These are phyloP conservation scores for Cephus pulcher DNA, from an alignment of 2,888 invertebrate genomes.

Conservation along the genomic window DNA sequence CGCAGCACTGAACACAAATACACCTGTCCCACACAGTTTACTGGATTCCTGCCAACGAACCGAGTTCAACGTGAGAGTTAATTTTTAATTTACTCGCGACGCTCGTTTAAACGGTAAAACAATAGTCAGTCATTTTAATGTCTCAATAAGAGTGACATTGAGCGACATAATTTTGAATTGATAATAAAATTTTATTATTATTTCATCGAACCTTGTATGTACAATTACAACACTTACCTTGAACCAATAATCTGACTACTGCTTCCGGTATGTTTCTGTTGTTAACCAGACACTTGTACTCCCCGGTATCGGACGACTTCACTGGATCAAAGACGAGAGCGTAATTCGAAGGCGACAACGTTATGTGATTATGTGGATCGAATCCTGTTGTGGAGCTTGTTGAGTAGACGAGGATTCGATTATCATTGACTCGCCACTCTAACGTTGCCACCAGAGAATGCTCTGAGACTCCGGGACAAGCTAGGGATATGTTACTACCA, in stretches of 20 bases:
- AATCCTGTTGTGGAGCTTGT: slow-evolving; percentile 69
- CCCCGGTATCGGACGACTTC: slow-evolving; percentile 73
- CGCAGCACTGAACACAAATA: neutral
- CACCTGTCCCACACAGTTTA: neutral
- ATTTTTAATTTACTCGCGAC: slow-evolving; percentile 2
- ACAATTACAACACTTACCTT: slow-evolving; percentile 69
- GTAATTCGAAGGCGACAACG: slow-evolving; percentile 72
- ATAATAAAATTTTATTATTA: no score
- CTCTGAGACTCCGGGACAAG: slow-evolving; percentile 77
- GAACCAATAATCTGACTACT: slow-evolving; percentile 74
- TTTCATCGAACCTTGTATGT: no score
- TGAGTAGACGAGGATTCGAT: slow-evolving; percentile 69
- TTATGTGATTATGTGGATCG: slow-evolving; percentile 70
- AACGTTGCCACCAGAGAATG: slow-evolving; percentile 74
- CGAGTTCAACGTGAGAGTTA: neutral
- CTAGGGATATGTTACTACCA: slow-evolving; percentile 74
- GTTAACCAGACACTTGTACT: slow-evolving; percentile 78
- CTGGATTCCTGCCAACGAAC: slow-evolving; percentile 1
- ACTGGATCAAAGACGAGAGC: slow-evolving; percentile 75
- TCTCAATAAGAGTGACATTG: no score
- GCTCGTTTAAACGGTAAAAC: neutral
- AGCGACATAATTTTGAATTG: no score
- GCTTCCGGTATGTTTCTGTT: slow-evolving; percentile 76
- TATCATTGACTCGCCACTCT: slow-evolving; percentile 71
- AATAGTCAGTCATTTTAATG: neutral